Percentiles rank a stretch among this genome's conserved stretches.
These are phyloP conservation scores for Silurus glanis DNA, from an alignment of 2,113 vertebrate genomes.

Conservation along the genomic window DNA sequence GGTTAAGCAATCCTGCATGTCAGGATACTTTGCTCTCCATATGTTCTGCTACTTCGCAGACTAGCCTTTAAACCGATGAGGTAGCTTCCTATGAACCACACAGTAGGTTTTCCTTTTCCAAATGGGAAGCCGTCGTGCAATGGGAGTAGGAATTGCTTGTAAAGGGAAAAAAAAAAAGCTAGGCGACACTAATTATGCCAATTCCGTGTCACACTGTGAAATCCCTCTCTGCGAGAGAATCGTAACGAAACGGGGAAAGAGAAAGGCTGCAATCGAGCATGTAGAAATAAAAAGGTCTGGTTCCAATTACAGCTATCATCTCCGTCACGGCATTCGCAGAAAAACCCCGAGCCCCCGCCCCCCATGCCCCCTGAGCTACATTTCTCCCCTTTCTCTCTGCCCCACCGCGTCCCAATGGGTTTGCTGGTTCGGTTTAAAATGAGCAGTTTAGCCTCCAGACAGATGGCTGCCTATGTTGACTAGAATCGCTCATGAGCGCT, in stretches of 20 bases:
- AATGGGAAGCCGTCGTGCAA: background rate
- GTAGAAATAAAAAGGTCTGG: constrained; percentile 64
- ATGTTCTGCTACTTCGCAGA: background rate
- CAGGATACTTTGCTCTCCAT: background rate
- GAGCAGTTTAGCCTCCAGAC: constrained; percentile 51
- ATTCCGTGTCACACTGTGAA: constrained; percentile 58
- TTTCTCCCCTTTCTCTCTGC: constrained; percentile 25
- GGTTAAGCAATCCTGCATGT: background rate
- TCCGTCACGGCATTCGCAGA: constrained; percentile 57
- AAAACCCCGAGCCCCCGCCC: background rate
- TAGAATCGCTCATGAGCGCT: constrained; percentile 72
- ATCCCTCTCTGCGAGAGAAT: constrained; percentile 63
- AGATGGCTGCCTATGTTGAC: constrained; percentile 60
- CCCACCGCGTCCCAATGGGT: constrained; percentile 41
- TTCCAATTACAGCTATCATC: constrained; percentile 72
- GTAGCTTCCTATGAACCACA: background rate
- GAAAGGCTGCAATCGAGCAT: constrained; percentile 62
- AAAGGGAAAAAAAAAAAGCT: background rate
- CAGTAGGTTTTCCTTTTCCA: constrained; percentile 10
- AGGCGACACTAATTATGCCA: constrained; percentile 62
- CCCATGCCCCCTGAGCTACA: background rate
- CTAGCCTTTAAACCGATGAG: background rate
- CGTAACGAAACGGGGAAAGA: constrained; percentile 45
- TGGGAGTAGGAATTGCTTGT: background rate
- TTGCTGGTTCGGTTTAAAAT: constrained; percentile 35